Base-by-base conservation (phyloP, 2,888 invertebrate species). In the Halictus ligatus region DNA sequence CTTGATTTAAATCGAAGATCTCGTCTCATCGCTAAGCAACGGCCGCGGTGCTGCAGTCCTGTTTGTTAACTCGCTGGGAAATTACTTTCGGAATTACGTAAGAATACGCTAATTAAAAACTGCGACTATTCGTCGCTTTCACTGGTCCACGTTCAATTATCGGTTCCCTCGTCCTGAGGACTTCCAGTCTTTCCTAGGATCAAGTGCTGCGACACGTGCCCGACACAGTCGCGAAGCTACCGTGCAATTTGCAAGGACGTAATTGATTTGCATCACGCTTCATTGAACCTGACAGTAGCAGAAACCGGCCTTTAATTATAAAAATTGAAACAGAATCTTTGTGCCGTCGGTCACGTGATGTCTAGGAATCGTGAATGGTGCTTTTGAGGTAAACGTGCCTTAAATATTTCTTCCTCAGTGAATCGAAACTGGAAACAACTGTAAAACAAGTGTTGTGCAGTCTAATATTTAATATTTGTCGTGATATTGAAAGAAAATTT, bases 51-150 rank as follows among this genome's bases (percentile, higher is more conserved):
- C 48, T 48, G 77, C 50, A 12, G 60, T 48, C 77, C 85, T 85
- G 86, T 90, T 91, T 87, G 84, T 83, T 54, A 91, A 90, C 85
- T 89, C 64, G 84, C 88, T 81, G 82, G 91, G 87, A 85, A 85
- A 84, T 88, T 90, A 83, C 88, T 83, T 85, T 84, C 74, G 81
- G 80, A 88, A 85, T 91, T 88, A 86, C 89, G 88, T 81, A 88
- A 91, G 88, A 89, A 84, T 81, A 88, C 71, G 88, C 85, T 92
- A 92, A 92, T 93, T 92, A 92, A 92, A 93, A 92, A 91, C 78
- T 84, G 67, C 74, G 48, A 83, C 86, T 74, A 54, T 78, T 43
- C 71, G 71, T 58, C 50, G 18, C 46, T 18, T 12, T 46, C 46
- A 3, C 3, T 54, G 0, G 29, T 69, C 40, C 58, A 76, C 64